Evolutionary conservation across 2,888 invertebrate genomes (phyloP).

Genomic region (Hydriomena furcata): DNA sequence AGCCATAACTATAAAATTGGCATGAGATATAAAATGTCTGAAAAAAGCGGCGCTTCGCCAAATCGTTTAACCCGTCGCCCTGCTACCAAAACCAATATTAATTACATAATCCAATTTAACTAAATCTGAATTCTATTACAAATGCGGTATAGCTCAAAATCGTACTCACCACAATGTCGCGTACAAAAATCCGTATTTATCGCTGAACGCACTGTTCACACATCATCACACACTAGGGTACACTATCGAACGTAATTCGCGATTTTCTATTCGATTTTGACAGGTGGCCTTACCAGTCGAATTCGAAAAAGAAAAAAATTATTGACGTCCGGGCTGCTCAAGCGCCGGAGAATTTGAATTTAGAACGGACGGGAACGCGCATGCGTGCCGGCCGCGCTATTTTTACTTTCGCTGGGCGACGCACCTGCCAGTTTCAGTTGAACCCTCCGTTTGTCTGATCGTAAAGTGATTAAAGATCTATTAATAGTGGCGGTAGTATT

Average conservation of each 20-base stretch:
- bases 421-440: constrained; percentile 43
- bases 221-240: constrained; percentile 63
- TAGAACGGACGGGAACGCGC: constrained; percentile 61
- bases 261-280: constrained; percentile 35
- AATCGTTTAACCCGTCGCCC: constrained; percentile 6
- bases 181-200: constrained; percentile 57
- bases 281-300: constrained; percentile 75
- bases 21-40: constrained; percentile 3
- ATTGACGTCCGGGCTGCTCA: constrained; percentile 65
- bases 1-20: constrained; percentile 10
- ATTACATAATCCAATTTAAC: constrained; percentile 24
- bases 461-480: constrained; percentile 8
- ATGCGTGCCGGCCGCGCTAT: constrained; percentile 59
- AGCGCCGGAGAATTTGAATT: constrained; percentile 69
- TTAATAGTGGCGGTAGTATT: constrained; percentile 36
- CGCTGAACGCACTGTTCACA: constrained; percentile 74
- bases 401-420: constrained; percentile 70
- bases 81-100: constrained; percentile 13
- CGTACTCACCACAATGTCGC: constrained; percentile 57
- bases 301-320: constrained; percentile 48
- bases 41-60: constrained; percentile 18
- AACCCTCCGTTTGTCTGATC: constrained; percentile 28
- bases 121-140: constrained; percentile 24
- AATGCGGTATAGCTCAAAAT: constrained; percentile 26
- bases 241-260: constrained; percentile 35